Evolutionary conservation across 92 coral and sea anemone species (phyloP), one percentile per base, ranked within the genome.

Genomic region (Siderastrea radians): DNA sequence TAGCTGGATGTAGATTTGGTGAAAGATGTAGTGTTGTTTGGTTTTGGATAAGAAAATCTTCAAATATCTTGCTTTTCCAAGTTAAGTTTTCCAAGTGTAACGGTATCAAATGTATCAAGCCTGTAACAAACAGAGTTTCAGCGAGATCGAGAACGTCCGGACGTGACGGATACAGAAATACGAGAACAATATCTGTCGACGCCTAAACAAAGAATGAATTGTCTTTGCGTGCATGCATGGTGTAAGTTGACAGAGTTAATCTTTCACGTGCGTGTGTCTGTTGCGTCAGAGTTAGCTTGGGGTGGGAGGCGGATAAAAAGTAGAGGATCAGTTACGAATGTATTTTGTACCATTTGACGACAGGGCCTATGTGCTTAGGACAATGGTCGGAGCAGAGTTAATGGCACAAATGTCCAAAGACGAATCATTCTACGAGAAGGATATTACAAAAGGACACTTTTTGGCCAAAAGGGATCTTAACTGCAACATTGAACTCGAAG

Each of bases 311-410:
- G 44, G 48, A 5, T 38, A 43, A 84, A 64, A 47, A 1, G 3
- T 5, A 65, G 19, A 14, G 63, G 73, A 70, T 82, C 77, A 47
- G 67, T 82, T 82, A 58, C 70, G n/a, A 3, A 7, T 46, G 0
- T 17, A 13, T 49, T 57, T 48, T 44, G 87, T 84, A 84, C 87
- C 87, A 84, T 84, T 52, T 74, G 49, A 84, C 87, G 87, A 84
- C 80, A 62, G 87, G n/a, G 73, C 51, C 71, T 14, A 2, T 13
- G 66, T 5, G 4, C 57, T 9, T 53, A 13, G 8, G 51, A 84
- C 87, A 61, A 84, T 84, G 87, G 81, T 84, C 73, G 74, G 87
- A 46, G 60, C 11, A 3, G 43, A 61, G 19, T 45, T 71, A 10
- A 74, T 62, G 80, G 87, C 79, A 7, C 72, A 74, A 64, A 51